Base-by-base conservation (phyloP, 1,140 invertebrate genomes). In the Drosophila insularis region DNA sequence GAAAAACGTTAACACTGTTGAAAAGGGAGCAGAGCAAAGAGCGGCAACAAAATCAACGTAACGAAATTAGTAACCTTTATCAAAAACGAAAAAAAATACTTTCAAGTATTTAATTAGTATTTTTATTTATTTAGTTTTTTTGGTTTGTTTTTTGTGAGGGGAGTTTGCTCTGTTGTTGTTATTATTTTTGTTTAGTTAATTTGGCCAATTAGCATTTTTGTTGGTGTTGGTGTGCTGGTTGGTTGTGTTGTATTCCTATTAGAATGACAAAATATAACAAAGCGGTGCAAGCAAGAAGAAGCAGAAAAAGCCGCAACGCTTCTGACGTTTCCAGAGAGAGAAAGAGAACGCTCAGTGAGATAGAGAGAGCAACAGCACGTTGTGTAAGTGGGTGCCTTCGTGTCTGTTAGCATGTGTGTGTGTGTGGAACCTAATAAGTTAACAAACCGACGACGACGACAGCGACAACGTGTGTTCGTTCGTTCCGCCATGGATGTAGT, bases 261-360 rank as follows among this genome's bases (percentile, higher is more conserved):
- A 68, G 73, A 77, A 80, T 71, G 65, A 72, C 63, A 55, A 74
- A 63, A 78, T 74, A 56, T 67, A 74, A 81, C 68, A 78, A 82
- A 81, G 80, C 74, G 74, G 71, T 78, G 80, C 71, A 77, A 84
- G 68, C 58, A 73, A 84, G 81, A 84, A 84, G 81, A 84, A 84
- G 81, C 81, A 80, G 81, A 84, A 84, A 77, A 84, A 84, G 81
- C 81, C 81, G 81, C 81, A 84, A 84, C 81, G 81, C 69, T 82
- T 21, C 43, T 50, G 79, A 81, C 74, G 78, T 81, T 81, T 75
- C 56, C 63, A 60, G 59, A 69, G 75, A 68, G 59, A 54, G 63
- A 61, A 58, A 63, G 59, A 13, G 43, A 43, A n/a, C 40, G 43
- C 7, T 8, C 2, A 23, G 37, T 40, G 17, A 21, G 53, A 32